Conservation (phyloP, 2,888 invertebrate species). For the Leptopilina drosophilae region DNA sequence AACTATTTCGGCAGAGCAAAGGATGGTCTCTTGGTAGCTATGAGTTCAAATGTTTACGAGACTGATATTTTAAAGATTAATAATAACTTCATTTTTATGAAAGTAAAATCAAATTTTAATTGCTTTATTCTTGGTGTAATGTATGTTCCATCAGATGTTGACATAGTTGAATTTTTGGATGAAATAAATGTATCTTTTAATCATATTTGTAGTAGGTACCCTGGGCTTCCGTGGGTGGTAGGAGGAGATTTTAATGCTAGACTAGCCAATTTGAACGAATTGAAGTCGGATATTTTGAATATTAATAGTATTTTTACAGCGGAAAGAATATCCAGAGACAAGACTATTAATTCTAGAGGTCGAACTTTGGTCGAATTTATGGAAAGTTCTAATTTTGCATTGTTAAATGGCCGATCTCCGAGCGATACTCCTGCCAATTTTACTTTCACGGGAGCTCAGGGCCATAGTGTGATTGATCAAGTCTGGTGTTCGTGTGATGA, state of each 20-base stretch:
- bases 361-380: neutral
- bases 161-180: neutral
- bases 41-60: neutral
- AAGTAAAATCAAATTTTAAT: neutral
- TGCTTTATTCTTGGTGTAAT: neutral
- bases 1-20: neutral
- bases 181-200: neutral
- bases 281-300: neutral
- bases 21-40: neutral
- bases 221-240: too few species aligned
- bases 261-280: too few species aligned
- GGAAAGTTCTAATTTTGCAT: neutral
- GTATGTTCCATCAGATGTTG: neutral
- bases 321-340: neutral
- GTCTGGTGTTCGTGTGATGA: conserved; percentile 5
- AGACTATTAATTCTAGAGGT: neutral
- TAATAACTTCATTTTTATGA: neutral
- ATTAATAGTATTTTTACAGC: neutral
- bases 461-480: conserved; percentile 7
- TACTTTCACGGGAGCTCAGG: neutral
- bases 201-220: too few species aligned
- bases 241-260: too few species aligned
- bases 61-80: neutral
- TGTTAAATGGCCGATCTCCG: neutral
- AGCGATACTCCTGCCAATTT: too few species aligned